Evolutionary conservation across 1,140 invertebrate genomes (phyloP).

Genomic region (Drosophila kepulauana): DNA sequence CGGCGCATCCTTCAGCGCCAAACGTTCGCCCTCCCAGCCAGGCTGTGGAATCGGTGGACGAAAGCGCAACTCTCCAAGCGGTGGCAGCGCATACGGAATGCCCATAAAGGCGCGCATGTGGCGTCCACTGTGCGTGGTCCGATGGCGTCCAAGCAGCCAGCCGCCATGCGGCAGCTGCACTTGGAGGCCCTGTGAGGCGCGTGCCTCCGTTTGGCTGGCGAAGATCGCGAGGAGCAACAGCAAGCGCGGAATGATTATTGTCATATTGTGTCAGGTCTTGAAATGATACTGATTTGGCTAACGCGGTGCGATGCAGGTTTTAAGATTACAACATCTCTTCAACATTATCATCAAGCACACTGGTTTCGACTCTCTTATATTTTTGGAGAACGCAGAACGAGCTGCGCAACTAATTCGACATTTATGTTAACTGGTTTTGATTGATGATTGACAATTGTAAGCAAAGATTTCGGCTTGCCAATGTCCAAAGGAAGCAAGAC

Average conservation of each 20-base stretch:
- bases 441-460: neutral
- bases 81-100: conserved; percentile 86
- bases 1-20: conserved; percentile 87
- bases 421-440: neutral
- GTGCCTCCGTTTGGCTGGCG: conserved; percentile 19
- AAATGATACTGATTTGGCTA: conserved; percentile 57
- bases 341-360: conserved; percentile 22
- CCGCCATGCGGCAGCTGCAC: conserved; percentile 82
- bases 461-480: too few relatives aligned
- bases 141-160: conserved; percentile 85
- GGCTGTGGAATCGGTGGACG: conserved; percentile 87
- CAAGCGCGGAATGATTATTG: conserved; percentile 29
- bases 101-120: conserved; percentile 85
- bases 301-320: conserved; percentile 43
- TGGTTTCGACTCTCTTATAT: conserved; percentile 19
- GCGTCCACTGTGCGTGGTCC: conserved; percentile 85
- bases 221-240: neutral
- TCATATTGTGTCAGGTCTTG: conserved; percentile 53
- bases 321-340: conserved; percentile 67
- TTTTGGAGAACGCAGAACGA: too few relatives aligned
- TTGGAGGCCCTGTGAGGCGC: conserved; percentile 70
- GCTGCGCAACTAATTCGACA: too few relatives aligned
- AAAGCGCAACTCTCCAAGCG: conserved; percentile 87
- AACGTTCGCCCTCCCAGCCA: conserved; percentile 87
- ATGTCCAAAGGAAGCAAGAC: neutral